A percentile compares a stretch with the other conserved stretches of the same genome.
Conservation (phyloP, 2,113 vertebrate genomes). For the Balaenoptera acutorostrata region DNA sequence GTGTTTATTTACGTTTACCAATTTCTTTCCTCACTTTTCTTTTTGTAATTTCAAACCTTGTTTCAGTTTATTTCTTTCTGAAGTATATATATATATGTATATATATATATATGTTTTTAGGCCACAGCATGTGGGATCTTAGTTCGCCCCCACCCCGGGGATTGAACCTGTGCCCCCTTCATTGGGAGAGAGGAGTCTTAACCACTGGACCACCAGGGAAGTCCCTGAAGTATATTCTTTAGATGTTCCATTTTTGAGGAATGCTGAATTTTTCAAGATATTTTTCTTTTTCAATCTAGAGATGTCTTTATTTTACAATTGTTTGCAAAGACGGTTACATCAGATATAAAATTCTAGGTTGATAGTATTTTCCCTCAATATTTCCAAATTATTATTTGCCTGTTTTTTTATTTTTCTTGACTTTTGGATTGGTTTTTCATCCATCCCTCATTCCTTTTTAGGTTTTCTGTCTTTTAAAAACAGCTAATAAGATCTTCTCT, state of each 20-base stretch:
- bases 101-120: too few relatives aligned
- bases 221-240: background rate
- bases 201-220: too few relatives aligned
- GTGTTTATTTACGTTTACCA: background rate
- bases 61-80: background rate
- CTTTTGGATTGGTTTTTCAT: background rate
- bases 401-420: background rate
- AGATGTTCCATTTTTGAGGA: background rate
- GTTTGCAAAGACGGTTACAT: background rate
- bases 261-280: background rate
- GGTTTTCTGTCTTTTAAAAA: background rate
- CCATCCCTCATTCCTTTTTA: background rate
- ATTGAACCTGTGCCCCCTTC: too few relatives aligned
- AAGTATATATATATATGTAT: background rate
- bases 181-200: too few relatives aligned
- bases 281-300: background rate
- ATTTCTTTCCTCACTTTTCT: background rate
- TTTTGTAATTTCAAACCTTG: background rate
- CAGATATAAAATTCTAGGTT: background rate
- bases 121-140: too few relatives aligned
- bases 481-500: background rate
- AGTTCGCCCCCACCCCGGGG: too few relatives aligned
- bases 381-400: background rate
- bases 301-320: background rate
- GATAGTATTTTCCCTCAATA: background rate